Conservation (phyloP, 2,113 vertebrate genomes). For the Paratilapia polleni region DNA sequence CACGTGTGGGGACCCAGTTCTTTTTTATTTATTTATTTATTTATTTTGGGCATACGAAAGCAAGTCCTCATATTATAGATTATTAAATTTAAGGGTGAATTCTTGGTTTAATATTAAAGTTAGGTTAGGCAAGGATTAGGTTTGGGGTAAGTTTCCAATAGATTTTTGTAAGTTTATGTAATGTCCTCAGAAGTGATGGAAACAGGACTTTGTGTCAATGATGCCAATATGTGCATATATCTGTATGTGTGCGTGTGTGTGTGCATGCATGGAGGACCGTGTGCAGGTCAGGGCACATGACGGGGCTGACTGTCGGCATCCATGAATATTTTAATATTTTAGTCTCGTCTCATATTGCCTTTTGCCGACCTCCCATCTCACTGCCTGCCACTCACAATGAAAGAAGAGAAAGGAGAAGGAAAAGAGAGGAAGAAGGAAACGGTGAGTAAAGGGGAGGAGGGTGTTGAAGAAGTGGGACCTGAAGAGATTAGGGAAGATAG, state of each 20-base stretch:
- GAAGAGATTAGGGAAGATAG: not conserved
- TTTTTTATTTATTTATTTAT: too few relatives aligned
- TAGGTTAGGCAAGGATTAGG: too few relatives aligned
- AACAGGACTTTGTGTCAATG: not conserved
- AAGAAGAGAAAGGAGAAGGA: conserved; percentile 3
- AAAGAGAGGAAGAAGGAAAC: not conserved
- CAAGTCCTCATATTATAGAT: not conserved
- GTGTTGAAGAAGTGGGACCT: not conserved
- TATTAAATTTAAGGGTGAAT: not conserved
- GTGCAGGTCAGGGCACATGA: conserved; percentile 35
- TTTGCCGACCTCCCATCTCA: conserved; percentile 63
- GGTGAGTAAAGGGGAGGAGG: not conserved
- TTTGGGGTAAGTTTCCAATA: not conserved
- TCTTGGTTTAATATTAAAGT: not conserved
- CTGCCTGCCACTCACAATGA: conserved; percentile 22
- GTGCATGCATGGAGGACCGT: not conserved
- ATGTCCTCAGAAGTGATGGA: not conserved
- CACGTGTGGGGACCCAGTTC: not conserved
- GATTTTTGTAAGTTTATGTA: not conserved
- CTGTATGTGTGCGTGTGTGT: not conserved
- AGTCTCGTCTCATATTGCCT: conserved; percentile 74
- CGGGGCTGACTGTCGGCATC: conserved; percentile 42
- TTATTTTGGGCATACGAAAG: too few relatives aligned
- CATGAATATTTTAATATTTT: conserved; percentile 81
- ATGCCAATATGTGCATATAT: not conserved